Percentiles rank a stretch among this genome's conserved stretches.
These are phyloP conservation scores for Melanotaenia duboulayi DNA, from an alignment of 2,113 vertebrate genomes.

Conservation along the genomic window DNA sequence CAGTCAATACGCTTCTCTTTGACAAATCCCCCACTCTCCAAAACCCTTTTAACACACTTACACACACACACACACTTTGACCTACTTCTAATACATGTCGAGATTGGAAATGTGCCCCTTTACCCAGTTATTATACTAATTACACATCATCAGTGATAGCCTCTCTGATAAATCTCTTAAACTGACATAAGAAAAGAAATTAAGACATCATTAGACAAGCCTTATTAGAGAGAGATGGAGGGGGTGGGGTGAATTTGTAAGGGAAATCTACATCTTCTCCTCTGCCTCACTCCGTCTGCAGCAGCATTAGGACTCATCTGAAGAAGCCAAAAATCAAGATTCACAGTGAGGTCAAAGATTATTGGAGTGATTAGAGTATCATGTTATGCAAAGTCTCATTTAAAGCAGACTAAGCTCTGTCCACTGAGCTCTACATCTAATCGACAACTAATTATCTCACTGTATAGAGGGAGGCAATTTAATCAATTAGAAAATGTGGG, in stretches of 20 bases:
- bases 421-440: constrained; percentile 23
- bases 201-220: constrained; percentile 45
- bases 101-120: constrained; percentile 66
- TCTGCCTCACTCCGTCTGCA: background rate
- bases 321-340: constrained; percentile 33
- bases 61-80: constrained; percentile 47
- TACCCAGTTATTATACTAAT: constrained; percentile 76
- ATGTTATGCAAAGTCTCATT: constrained; percentile 56
- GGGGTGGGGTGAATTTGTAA: constrained; percentile 27
- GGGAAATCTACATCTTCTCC: constrained; percentile 18
- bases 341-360: constrained; percentile 43
- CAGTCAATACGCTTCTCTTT: constrained; percentile 57
- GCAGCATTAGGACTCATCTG: constrained; percentile 30
- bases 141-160: constrained; percentile 61
- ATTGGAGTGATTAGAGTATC: constrained; percentile 44
- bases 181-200: constrained; percentile 66
- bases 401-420: constrained; percentile 37
- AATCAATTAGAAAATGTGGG: constrained; percentile 23
- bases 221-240: background rate
- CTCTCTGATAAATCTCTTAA: constrained; percentile 56
- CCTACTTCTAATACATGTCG: constrained; percentile 63
- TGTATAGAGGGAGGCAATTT: constrained; percentile 26
- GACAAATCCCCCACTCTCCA: constrained; percentile 41
- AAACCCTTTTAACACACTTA: constrained; percentile 47
- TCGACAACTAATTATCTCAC: constrained; percentile 35